A percentile compares a stretch with the other conserved stretches of the same genome.
These are phyloP conservation scores for Chloebia gouldiae DNA, from an alignment of 2,113 vertebrate species.

Conservation along the genomic window DNA sequence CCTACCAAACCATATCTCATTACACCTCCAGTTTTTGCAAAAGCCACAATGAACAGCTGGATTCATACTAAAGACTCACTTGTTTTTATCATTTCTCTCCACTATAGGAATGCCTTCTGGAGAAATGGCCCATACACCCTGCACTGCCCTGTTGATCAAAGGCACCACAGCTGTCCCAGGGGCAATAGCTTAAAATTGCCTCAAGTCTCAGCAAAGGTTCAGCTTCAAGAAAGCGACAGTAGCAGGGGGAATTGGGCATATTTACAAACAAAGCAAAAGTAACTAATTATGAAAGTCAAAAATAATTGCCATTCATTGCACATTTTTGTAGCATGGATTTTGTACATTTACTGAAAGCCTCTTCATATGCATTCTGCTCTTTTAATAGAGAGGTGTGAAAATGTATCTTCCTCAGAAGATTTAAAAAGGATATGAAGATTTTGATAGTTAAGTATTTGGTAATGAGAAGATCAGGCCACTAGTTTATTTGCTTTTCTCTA, in stretches of 20 bases:
- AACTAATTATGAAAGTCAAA: not conserved
- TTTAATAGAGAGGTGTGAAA: not conserved
- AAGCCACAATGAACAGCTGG: not conserved
- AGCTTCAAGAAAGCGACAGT: not conserved
- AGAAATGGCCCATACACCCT: not conserved
- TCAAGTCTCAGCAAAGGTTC: not conserved
- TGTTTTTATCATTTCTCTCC: not conserved
- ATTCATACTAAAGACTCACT: not conserved
- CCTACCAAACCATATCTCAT: fast-evolving
- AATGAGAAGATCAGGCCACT: not conserved
- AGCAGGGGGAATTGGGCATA: not conserved
- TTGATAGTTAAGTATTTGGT: not conserved
- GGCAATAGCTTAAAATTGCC: not conserved
- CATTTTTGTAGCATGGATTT: not conserved
- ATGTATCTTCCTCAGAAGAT: not conserved
- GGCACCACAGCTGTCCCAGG: not conserved
- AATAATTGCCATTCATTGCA: not conserved
- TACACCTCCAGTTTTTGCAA: not conserved
- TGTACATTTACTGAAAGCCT: not conserved
- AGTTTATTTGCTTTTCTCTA: not conserved
- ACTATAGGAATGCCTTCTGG: not conserved
- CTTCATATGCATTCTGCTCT: not conserved
- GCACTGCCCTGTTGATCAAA: not conserved
- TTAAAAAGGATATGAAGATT: not conserved
- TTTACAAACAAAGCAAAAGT: not conserved